These are phyloP conservation scores for Temnothorax longispinosus DNA, from an alignment of 1,140 invertebrate genomes.

Conservation along the genomic window DNA sequence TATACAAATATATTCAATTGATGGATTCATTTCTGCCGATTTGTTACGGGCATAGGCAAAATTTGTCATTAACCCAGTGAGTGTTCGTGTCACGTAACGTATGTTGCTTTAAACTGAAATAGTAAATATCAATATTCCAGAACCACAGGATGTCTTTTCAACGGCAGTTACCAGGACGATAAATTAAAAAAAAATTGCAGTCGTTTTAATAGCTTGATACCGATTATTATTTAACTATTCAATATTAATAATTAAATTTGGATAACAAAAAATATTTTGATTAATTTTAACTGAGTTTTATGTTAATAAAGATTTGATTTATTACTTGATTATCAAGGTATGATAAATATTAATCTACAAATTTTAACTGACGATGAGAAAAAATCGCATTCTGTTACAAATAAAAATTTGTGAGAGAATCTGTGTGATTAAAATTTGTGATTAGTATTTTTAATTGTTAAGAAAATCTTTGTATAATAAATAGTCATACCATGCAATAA, in stretches of 20 bases:
- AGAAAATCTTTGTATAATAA: neutral
- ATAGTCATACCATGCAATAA: neutral
- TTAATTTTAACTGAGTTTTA: neutral
- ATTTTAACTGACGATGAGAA: neutral
- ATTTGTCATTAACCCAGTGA: slow-evolving; percentile 27
- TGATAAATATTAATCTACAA: too few species aligned
- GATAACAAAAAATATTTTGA: neutral
- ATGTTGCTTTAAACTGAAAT: slow-evolving; percentile 29
- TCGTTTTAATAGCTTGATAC: neutral
- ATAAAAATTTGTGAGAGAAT: neutral
- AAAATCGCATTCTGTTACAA: neutral
- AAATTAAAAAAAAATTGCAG: slow-evolving; percentile 21
- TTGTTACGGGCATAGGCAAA: slow-evolving; percentile 15
- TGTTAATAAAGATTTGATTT: neutral
- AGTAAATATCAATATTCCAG: slow-evolving; percentile 25
- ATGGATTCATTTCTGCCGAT: slow-evolving; percentile 1
- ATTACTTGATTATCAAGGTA: neutral
- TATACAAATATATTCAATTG: slow-evolving; percentile 15
- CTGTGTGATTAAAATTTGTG: neutral
- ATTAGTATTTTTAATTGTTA: neutral
- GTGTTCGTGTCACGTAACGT: slow-evolving; percentile 38
- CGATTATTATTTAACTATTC: neutral
- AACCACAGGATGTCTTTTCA: slow-evolving; percentile 22
- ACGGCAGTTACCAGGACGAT: neutral
- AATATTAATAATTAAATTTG: neutral